Evolutionary conservation across 2,888 invertebrate species (phyloP).

Genomic region (Xylocampa areola): DNA sequence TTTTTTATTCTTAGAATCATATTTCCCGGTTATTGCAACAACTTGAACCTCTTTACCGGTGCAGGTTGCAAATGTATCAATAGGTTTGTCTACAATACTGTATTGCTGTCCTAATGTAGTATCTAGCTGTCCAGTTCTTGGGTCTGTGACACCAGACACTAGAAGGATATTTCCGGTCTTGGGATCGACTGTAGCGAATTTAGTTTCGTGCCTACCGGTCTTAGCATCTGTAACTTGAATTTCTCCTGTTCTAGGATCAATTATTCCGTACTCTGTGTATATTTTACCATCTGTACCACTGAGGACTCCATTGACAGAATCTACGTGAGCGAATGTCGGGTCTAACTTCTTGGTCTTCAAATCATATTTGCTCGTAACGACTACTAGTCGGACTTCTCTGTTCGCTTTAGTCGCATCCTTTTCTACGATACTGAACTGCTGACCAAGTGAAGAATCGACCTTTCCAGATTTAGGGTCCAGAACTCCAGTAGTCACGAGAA

Average conservation of each 20-base stretch:
- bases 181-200: constrained; percentile 82
- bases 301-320: constrained; percentile 84
- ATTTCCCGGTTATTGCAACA: constrained; percentile 90
- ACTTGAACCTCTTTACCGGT: constrained; percentile 88
- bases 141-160: constrained; percentile 89
- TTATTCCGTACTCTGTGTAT: constrained; percentile 90
- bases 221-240: constrained; percentile 82
- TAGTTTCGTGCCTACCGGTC: constrained; percentile 82
- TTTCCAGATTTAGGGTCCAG: constrained; percentile 92
- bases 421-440: constrained; percentile 91
- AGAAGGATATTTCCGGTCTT: constrained; percentile 89
- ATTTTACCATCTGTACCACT: constrained; percentile 91
- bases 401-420: constrained; percentile 92
- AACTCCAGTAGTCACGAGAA: constrained; percentile 91
- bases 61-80: constrained; percentile 78
- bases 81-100: constrained; percentile 90
- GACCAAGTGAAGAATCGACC: constrained; percentile 91
- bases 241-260: constrained; percentile 90
- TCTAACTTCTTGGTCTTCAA: constrained; percentile 86
- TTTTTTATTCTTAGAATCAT: constrained; percentile 90
- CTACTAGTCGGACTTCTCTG: constrained; percentile 88
- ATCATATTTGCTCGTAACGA: constrained; percentile 91
- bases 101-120: constrained; percentile 90
- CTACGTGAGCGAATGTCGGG: constrained; percentile 88
- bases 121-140: constrained; percentile 90